Conservation (phyloP, 1,140 invertebrate genomes). For the Pristionchus pacificus region DNA sequence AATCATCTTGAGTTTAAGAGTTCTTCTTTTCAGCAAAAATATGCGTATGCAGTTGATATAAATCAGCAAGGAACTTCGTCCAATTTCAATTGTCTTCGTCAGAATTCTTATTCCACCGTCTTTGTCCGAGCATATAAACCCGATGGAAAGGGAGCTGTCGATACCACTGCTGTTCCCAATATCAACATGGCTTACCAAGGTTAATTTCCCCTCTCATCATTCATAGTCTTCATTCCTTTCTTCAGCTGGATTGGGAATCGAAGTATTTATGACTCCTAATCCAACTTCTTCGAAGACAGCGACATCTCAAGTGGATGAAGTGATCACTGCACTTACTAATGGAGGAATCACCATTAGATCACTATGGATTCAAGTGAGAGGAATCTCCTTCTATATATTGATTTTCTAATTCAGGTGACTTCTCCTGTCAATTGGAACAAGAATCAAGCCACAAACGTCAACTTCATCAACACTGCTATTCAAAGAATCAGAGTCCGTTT, state of each 20-base stretch:
- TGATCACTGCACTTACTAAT: slow-evolving; percentile 16
- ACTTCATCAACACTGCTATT: slow-evolving; percentile 25
- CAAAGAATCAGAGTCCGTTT: background rate
- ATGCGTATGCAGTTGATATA: background rate
- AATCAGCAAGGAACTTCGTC: background rate
- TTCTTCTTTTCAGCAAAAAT: too few relatives aligned
- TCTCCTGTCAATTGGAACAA: slow-evolving; percentile 29
- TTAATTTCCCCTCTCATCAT: slow-evolving; percentile 4
- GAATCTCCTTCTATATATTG: too few relatives aligned
- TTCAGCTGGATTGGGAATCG: slow-evolving; percentile 22
- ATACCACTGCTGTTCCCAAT: slow-evolving; percentile 10
- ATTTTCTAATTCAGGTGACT: slow-evolving; percentile 12
- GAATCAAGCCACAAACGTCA: slow-evolving; percentile 11
- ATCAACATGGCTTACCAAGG: slow-evolving; percentile 19
- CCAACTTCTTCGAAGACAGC: slow-evolving; percentile 22
- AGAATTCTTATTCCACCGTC: background rate
- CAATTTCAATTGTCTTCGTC: background rate
- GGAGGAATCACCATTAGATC: slow-evolving; percentile 24
- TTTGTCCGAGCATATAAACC: slow-evolving; percentile 9
- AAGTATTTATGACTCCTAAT: slow-evolving; percentile 33
- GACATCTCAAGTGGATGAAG: slow-evolving; percentile 16
- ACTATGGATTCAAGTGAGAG: slow-evolving; percentile 27
- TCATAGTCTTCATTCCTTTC: background rate
- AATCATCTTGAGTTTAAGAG: too few relatives aligned
- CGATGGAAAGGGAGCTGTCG: slow-evolving; percentile 13